These are phyloP conservation scores for Lysandra coridon DNA, from an alignment of 2,888 invertebrate genomes.

Conservation along the genomic window DNA sequence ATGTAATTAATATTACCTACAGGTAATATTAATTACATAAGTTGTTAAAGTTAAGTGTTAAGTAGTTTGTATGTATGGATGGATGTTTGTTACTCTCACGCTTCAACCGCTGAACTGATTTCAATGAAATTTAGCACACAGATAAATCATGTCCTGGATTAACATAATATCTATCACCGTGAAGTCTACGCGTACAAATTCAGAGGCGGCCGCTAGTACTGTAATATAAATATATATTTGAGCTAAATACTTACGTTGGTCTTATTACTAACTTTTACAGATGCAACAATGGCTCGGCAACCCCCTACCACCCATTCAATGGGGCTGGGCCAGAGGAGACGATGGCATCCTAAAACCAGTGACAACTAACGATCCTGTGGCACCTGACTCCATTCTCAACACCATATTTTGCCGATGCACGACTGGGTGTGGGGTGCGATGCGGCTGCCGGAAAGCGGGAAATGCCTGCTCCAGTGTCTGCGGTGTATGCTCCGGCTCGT, in stretches of 20 bases:
- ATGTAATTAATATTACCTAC: no score
- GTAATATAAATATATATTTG: conserved; percentile 31
- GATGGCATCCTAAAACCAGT: conserved; percentile 28
- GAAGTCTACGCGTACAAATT: not conserved
- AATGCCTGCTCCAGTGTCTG: no score
- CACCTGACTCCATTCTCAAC: conserved; percentile 35
- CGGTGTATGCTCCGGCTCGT: no score
- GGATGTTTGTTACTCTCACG: not conserved
- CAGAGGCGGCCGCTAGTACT: conserved; percentile 20
- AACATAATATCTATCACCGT: not conserved
- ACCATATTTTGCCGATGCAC: no score
- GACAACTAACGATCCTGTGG: conserved; percentile 28
- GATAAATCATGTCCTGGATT: not conserved
- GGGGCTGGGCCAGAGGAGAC: conserved; percentile 30
- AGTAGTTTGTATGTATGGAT: not conserved
- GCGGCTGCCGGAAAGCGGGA: no score
- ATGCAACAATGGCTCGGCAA: conserved; percentile 30
- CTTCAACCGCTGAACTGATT: not conserved
- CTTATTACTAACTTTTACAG: conserved; percentile 36
- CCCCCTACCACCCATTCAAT: conserved; percentile 23
- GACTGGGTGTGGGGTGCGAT: no score
- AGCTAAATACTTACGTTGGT: conserved; percentile 33
- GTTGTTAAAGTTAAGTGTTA: conserved; percentile 20
- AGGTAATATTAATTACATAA: conserved; percentile 26
- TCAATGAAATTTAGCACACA: not conserved